Evolutionary conservation across 2,888 invertebrate species (phyloP).

Genomic region (Protula sp.): DNA sequence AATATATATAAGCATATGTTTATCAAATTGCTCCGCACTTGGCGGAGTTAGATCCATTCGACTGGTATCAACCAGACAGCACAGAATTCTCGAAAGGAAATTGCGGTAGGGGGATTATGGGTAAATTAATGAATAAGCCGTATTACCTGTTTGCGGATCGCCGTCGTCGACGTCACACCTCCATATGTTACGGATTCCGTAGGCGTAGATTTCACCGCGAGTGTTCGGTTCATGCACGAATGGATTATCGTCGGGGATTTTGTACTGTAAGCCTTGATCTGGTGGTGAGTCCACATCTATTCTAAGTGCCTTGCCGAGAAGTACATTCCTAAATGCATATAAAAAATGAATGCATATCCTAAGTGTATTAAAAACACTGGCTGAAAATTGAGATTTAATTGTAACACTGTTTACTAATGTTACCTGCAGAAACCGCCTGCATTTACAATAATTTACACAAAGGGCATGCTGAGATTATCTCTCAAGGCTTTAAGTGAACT

Average conservation of each 20-base stretch:
- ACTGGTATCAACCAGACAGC: too few relatives aligned
- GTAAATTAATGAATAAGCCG: too few relatives aligned
- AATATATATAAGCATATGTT: too few relatives aligned
- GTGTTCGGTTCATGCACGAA: slow-evolving; percentile 17
- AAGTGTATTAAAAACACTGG: background rate
- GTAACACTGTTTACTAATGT: background rate
- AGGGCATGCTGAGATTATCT: too few relatives aligned
- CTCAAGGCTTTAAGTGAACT: too few relatives aligned
- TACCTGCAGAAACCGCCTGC: background rate
- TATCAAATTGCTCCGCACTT: too few relatives aligned
- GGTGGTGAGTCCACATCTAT: slow-evolving; percentile 37
- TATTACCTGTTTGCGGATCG: slow-evolving; percentile 25
- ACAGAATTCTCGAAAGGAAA: too few relatives aligned
- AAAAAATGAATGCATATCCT: background rate
- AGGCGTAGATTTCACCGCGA: slow-evolving; percentile 44
- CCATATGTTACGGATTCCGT: slow-evolving; percentile 49
- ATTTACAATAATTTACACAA: background rate
- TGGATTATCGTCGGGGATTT: slow-evolving; percentile 46
- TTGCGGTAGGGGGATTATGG: too few relatives aligned
- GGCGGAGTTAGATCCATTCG: too few relatives aligned
- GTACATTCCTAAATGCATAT: too few relatives aligned
- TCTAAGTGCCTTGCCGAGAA: slow-evolving; percentile 45
- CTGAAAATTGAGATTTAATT: background rate
- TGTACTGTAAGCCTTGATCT: slow-evolving; percentile 26
- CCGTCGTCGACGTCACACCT: slow-evolving; percentile 47